These are phyloP conservation scores for Melanostigma gelatinosum DNA, from an alignment of 2,113 vertebrate genomes.

Conservation along the genomic window DNA sequence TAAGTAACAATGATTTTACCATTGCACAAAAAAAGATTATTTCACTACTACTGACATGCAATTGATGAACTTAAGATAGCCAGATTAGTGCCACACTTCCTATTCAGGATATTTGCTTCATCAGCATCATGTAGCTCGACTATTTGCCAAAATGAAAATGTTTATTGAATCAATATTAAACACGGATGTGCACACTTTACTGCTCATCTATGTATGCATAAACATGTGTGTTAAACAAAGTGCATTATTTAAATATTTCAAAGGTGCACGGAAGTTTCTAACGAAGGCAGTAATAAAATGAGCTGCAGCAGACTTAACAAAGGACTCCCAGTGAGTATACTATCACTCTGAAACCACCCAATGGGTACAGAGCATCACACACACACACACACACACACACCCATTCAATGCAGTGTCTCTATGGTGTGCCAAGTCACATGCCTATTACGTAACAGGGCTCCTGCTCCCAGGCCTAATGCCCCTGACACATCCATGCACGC, in stretches of 20 bases:
- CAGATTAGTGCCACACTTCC: not conserved
- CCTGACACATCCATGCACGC: slow-evolving; percentile 77
- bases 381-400: slow-evolving; percentile 60
- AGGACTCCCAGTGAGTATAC: slow-evolving; percentile 61
- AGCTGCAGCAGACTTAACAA: slow-evolving; percentile 58
- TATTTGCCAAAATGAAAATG: not conserved
- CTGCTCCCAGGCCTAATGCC: slow-evolving; percentile 68
- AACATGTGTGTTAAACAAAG: slow-evolving; percentile 8
- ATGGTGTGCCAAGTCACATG: slow-evolving; percentile 80
- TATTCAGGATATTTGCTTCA: not conserved
- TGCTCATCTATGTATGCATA: not conserved
- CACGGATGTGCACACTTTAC: not conserved
- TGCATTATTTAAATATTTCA: not conserved
- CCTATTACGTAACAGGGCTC: slow-evolving; percentile 83
- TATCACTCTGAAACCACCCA: slow-evolving; percentile 69
- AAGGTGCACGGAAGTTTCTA: slow-evolving; percentile 2
- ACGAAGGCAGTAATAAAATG: slow-evolving; percentile 23
- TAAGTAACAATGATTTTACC: not conserved
- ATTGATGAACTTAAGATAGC: not conserved
- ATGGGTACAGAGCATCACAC: slow-evolving; percentile 69
- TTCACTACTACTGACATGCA: not conserved
- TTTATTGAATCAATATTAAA: slow-evolving; percentile 3
- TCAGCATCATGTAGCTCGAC: not conserved
- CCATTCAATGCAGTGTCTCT: slow-evolving; percentile 75
- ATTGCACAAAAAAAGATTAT: not conserved